Percentiles rank a stretch among this genome's conserved stretches.
These are phyloP conservation scores for Oncorhynchus tshawytscha DNA, from an alignment of 2,113 vertebrate genomes.

Conservation along the genomic window DNA sequence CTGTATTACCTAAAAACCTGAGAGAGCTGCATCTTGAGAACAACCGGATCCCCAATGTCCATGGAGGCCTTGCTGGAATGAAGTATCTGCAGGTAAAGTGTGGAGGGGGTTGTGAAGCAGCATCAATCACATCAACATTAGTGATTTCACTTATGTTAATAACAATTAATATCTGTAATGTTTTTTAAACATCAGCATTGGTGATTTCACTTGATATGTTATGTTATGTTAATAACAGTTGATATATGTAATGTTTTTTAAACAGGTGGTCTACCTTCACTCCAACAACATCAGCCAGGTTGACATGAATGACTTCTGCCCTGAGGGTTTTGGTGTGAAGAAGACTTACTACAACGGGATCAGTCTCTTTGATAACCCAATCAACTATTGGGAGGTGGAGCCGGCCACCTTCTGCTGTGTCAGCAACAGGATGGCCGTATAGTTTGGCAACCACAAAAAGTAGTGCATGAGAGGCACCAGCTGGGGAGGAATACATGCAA, in stretches of 20 bases:
- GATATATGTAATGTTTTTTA: not conserved
- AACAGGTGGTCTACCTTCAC: slow-evolving; percentile 77
- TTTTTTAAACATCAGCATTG: not conserved
- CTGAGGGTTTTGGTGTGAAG: slow-evolving; percentile 70
- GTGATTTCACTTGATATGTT: too few species aligned
- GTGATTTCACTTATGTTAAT: too few species aligned
- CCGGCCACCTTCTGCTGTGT: slow-evolving; percentile 76
- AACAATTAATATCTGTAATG: too few species aligned
- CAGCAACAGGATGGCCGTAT: slow-evolving; percentile 72
- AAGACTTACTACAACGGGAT: slow-evolving; percentile 76
- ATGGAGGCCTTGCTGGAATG: slow-evolving; percentile 72
- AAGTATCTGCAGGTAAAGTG: slow-evolving; percentile 75
- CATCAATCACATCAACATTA: not conserved
- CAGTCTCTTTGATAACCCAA: slow-evolving; percentile 78
- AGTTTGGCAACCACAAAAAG: slow-evolving; percentile 80
- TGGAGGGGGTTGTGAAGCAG: not conserved
- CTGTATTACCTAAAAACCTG: slow-evolving; percentile 69
- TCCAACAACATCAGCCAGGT: slow-evolving; percentile 78
- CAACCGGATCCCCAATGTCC: slow-evolving; percentile 73
- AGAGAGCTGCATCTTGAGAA: slow-evolving; percentile 79
- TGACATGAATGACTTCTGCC: slow-evolving; percentile 76
- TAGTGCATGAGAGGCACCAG: slow-evolving; percentile 41
- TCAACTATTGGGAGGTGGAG: slow-evolving; percentile 80
- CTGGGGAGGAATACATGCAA: not conserved
- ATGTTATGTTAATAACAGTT: too few species aligned